Evolutionary conservation across 2,797 vertebrate genomes (phyloP).

Genomic region (Rhinoraja longicauda): DNA sequence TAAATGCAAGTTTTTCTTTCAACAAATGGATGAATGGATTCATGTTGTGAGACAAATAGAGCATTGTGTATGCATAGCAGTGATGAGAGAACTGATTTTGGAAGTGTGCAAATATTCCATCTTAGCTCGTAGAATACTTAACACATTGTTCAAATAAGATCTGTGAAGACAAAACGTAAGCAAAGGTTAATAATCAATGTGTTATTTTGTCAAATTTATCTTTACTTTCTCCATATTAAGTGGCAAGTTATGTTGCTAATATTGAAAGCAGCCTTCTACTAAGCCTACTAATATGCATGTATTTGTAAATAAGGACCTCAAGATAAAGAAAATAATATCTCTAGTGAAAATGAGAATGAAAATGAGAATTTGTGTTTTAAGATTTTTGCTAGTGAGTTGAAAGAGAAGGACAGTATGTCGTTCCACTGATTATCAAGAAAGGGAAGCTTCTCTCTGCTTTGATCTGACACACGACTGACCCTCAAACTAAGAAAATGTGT

Average conservation of each 20-base stretch:
- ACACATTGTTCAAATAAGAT: not conserved
- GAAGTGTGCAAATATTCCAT: not conserved
- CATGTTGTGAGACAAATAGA: not conserved
- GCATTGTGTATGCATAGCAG: not conserved
- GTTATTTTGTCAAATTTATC: not conserved
- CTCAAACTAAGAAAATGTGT: not conserved
- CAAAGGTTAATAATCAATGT: not conserved
- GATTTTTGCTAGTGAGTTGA: not conserved
- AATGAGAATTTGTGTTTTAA: not conserved
- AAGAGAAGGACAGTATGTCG: not conserved
- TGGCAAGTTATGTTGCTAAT: too few relatives aligned
- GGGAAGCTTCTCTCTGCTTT: not conserved
- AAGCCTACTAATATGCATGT: not conserved
- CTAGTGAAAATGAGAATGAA: not conserved
- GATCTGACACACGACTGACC: not conserved
- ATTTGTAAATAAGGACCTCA: not conserved
- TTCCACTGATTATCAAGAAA: not conserved
- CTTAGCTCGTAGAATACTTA: not conserved
- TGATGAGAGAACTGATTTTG: not conserved
- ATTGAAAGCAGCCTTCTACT: not conserved
- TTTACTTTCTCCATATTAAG: not conserved
- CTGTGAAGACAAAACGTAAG: not conserved
- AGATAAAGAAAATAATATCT: not conserved
- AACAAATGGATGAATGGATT: not conserved
- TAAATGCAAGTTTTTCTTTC: too few relatives aligned